Evolutionary conservation across 2,888 invertebrate species (phyloP).

Genomic region (Plagodis dolabraria): DNA sequence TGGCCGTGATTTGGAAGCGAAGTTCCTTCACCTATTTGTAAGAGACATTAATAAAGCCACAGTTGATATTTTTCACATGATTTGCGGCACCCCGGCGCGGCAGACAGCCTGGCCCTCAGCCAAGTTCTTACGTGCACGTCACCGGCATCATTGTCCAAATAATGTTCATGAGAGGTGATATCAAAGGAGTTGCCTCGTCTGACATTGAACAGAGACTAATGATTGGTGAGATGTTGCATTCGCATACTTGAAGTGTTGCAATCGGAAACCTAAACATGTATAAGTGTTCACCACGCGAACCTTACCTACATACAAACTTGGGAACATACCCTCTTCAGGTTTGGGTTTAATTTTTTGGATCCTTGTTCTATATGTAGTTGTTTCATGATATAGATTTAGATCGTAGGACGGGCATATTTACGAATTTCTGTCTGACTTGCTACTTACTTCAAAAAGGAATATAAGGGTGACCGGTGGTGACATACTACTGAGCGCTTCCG

Average conservation of each 20-base stretch:
- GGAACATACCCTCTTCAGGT: too few relatives aligned
- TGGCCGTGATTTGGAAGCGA: conserved; percentile 8
- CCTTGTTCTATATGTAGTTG: too few relatives aligned
- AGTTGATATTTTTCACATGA: conserved; percentile 33
- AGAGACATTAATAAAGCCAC: conserved; percentile 31
- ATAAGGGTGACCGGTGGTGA: too few relatives aligned
- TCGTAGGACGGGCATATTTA: too few relatives aligned
- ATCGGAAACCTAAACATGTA: background rate
- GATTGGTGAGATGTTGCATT: conserved; percentile 15
- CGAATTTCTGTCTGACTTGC: too few relatives aligned
- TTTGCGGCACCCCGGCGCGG: conserved; percentile 21
- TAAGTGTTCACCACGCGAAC: too few relatives aligned
- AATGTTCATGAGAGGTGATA: conserved; percentile 32
- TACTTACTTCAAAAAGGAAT: too few relatives aligned
- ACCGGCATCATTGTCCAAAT: conserved; percentile 36
- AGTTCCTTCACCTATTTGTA: conserved; percentile 37
- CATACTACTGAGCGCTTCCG: too few relatives aligned
- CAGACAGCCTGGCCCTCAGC: conserved; percentile 38
- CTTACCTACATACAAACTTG: too few relatives aligned
- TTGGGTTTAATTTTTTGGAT: too few relatives aligned
- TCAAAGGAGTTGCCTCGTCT: conserved; percentile 32
- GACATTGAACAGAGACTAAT: conserved; percentile 29
- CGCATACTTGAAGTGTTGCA: background rate
- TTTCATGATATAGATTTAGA: too few relatives aligned
- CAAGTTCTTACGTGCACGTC: conserved; percentile 29